Evolutionary conservation across 2,797 vertebrate species (phyloP).

Genomic region (Psittacula echo): DNA sequence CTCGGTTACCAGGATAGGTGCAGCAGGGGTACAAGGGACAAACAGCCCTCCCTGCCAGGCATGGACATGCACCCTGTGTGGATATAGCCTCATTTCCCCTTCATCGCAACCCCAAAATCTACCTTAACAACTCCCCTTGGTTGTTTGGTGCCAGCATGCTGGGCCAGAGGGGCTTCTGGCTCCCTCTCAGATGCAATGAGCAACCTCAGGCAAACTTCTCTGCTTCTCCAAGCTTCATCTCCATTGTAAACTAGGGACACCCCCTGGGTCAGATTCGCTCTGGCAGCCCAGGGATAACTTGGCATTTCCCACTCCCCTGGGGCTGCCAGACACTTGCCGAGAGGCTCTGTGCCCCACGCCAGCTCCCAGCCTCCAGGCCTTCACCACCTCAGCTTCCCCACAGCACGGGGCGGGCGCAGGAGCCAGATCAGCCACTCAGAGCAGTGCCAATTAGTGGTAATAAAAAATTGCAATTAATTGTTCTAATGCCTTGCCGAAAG

Average conservation of each 20-base stretch:
- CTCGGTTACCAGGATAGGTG: neutral
- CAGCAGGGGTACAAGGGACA: neutral
- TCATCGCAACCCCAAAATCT: neutral
- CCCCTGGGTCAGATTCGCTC: neutral
- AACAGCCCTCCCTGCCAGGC: neutral
- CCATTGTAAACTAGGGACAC: neutral
- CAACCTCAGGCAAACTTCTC: neutral
- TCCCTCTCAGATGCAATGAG: fast-evolving
- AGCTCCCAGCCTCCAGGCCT: neutral
- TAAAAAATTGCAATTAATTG: constrained; percentile 10
- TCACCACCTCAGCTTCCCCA: neutral
- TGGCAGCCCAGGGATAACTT: neutral
- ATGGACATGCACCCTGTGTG: fast-evolving
- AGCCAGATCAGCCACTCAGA: constrained; percentile 37
- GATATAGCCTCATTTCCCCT: neutral
- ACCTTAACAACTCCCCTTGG: neutral
- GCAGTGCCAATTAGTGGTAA: neutral
- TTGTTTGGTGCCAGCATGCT: fast-evolving
- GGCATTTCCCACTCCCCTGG: neutral
- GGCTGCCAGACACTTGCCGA: fast-evolving
- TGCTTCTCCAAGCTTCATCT: neutral
- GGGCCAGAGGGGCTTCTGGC: neutral
- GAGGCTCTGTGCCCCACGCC: fast-evolving
- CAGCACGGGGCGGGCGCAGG: fast-evolving
- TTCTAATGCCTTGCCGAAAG: constrained; percentile 36